Base-by-base conservation (phyloP, 1,140 invertebrate genomes). In the Trichonephila clavata region DNA sequence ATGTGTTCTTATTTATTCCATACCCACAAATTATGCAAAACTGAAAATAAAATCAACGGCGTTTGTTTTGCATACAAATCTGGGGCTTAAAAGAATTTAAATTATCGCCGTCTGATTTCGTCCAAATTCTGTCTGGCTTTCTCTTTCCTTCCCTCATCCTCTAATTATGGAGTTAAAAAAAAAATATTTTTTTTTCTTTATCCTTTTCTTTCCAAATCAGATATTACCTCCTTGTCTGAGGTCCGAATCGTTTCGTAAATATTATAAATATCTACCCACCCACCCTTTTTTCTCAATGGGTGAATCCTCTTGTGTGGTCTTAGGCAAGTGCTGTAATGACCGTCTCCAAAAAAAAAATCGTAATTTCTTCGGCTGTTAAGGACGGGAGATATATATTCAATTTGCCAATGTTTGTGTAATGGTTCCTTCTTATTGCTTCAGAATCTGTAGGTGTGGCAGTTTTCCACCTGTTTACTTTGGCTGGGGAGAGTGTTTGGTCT, bases 331-430 rank as follows among this genome's bases (percentile, higher is more conserved):
- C 71, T 32, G 32, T 77, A 77, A 77, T 77, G 32, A 39, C 27
- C 16, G 27, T 39, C 13, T 39, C 32, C 27, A 20, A 77, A 77
- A 32, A 50, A n/a, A 77, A 77, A 32, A 5, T 27, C 24, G 20
- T 77, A 39, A 32, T 77, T 77, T 71, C 27, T 77, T 77, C 16
- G 27, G 13, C 71, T 77, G 27, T 77, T 77, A 32, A 50, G 10
- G 65, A 68, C 10, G 24, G 65, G 65, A 13, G 32, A 39, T 39
- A 39, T 77, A 32, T 77, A 39, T 77, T 77, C 71, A 77, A 32
- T 77, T 77, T 77, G 27, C 71, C 32, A 39, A 77, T 77, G 71
- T 77, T 77, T 77, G 71, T 77, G 27, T 77, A 77, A 77, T 77
- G 71, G 71, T 20, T 77, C 71, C 50, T 50, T 50, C 50, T 7